Conservation (phyloP, 2,888 invertebrate species). For the Tridacna gigas region DNA sequence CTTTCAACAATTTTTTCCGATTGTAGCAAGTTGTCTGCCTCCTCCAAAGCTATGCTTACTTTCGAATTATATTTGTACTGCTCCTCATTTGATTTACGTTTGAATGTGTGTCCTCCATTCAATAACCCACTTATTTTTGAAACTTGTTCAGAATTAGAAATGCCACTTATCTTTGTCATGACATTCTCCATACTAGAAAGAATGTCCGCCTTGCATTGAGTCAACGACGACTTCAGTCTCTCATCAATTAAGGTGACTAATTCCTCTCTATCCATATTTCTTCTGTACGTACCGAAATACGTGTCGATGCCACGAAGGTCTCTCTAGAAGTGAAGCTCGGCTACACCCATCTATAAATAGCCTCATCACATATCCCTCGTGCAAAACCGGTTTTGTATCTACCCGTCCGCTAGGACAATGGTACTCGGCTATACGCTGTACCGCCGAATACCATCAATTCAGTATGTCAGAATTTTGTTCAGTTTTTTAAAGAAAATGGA, state of each 20-base stretch:
- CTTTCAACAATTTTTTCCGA: slow-evolving; percentile 17
- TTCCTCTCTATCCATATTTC: not conserved
- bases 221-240: not conserved
- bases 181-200: not conserved
- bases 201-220: not conserved
- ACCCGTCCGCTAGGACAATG: not conserved
- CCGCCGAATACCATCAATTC: not conserved
- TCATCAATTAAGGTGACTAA: not conserved
- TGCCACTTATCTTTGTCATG: not conserved
- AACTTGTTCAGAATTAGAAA: slow-evolving; percentile 7
- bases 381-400: not conserved
- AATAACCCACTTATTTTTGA: slow-evolving; percentile 14
- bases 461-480: not conserved
- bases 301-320: not conserved
- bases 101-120: not conserved
- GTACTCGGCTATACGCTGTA: slow-evolving; percentile 10
- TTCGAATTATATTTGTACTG: slow-evolving; percentile 40
- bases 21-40: slow-evolving; percentile 19
- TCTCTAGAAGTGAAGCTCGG: not conserved
- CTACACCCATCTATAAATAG: slow-evolving; percentile 7
- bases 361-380: not conserved
- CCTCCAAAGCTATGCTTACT: slow-evolving; percentile 11
- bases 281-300: not conserved
- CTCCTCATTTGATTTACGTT: slow-evolving; percentile 10
- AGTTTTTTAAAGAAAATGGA: not conserved